Evolutionary conservation across 2,888 invertebrate species (phyloP).

Genomic region (Drosophila diplacantha): DNA sequence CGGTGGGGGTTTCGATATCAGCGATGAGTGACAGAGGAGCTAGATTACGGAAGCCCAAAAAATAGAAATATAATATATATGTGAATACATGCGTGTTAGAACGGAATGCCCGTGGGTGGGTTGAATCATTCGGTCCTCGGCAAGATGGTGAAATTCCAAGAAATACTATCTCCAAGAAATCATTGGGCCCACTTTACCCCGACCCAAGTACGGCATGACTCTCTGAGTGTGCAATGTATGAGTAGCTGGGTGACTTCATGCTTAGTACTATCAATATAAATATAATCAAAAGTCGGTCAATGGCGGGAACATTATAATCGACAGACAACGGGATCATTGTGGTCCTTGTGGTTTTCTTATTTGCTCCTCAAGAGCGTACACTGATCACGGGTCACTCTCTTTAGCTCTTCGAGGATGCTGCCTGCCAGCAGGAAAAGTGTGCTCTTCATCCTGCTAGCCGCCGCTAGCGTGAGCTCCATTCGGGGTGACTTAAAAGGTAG

Average conservation of each 20-base stretch:
- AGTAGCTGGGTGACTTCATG: background rate
- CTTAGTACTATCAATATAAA: background rate
- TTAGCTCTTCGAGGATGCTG: background rate
- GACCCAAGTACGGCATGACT: background rate
- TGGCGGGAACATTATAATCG: conserved; percentile 37
- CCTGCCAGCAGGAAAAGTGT: background rate
- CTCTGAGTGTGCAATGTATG: background rate
- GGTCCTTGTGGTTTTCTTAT: background rate
- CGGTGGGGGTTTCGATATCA: conserved; percentile 13
- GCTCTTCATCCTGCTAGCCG: background rate
- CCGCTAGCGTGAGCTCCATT: background rate
- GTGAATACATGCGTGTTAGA: background rate
- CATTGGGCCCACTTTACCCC: background rate
- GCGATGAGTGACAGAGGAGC: conserved; percentile 8
- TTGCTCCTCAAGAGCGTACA: background rate
- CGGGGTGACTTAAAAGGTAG: background rate
- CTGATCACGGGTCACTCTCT: background rate
- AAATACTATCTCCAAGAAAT: background rate
- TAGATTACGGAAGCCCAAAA: conserved; percentile 7
- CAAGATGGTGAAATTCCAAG: conserved; percentile 16
- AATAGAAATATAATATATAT: background rate
- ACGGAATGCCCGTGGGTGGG: background rate
- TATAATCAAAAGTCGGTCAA: conserved; percentile 42
- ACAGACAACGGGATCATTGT: background rate
- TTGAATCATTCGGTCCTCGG: conserved; percentile 17